phyloP scores from a whole-genome alignment of 2,797 vertebrate genomes.

The Bucorvus abyssinicus region DNA sequence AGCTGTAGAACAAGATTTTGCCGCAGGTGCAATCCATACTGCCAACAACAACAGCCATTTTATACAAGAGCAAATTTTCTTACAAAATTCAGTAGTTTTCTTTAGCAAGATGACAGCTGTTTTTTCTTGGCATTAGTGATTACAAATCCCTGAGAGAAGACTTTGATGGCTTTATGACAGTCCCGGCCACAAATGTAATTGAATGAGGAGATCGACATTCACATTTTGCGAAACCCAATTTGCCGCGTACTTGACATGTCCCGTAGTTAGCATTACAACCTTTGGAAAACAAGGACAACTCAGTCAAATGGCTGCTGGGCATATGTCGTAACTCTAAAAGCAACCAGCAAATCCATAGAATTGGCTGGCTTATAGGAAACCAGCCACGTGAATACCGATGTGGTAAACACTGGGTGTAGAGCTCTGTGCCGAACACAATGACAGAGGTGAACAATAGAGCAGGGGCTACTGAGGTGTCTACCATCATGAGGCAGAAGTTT shows the following conservation, averaged over 20 bases:
- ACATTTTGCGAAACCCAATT: neutral
- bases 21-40: neutral
- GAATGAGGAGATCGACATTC: neutral
- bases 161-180: neutral
- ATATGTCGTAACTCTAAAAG: neutral
- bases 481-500: neutral
- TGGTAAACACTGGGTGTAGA: neutral
- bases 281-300: neutral
- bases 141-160: neutral
- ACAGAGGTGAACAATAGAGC: neutral
- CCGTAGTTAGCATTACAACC: neutral
- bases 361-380: neutral
- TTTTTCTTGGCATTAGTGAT: conserved; percentile 6
- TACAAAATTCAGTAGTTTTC: neutral
- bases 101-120: conserved; percentile 19
- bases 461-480: neutral
- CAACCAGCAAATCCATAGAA: neutral
- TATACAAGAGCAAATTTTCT: neutral
- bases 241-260: neutral
- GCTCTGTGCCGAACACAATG: neutral
- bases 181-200: conserved; percentile 12
- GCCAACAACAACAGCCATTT: neutral
- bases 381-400: rapidly evolving
- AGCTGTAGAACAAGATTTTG: neutral
- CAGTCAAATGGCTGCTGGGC: neutral